These are phyloP conservation scores for Copidosoma floridanum DNA, from an alignment of 1,140 invertebrate genomes.

Conservation along the genomic window DNA sequence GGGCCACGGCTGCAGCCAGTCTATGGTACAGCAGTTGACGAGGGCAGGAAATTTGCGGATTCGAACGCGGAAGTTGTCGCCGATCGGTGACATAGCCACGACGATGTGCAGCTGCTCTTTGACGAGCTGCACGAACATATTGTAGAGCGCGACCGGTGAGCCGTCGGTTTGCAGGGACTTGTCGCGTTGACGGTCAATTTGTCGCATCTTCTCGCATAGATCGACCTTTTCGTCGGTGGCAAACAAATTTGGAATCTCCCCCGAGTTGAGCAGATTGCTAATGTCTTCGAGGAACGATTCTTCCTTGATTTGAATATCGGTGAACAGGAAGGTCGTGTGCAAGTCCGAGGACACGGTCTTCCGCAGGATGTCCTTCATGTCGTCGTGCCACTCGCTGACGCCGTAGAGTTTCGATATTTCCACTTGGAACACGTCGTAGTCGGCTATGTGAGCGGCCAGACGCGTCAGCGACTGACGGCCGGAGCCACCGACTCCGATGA, in stretches of 20 bases:
- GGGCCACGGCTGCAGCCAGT: constrained; percentile 96
- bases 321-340: constrained; percentile 87
- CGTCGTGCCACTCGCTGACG: constrained; percentile 84
- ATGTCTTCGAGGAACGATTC: constrained; percentile 92
- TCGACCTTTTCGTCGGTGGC: constrained; percentile 84
- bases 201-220: constrained; percentile 91
- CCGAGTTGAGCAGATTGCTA: constrained; percentile 89
- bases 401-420: constrained; percentile 88
- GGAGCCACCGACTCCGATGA: constrained; percentile 88
- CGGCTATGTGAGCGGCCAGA: constrained; percentile 87
- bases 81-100: constrained; percentile 90
- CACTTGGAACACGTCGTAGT: constrained; percentile 89
- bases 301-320: constrained; percentile 90
- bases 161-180: constrained; percentile 90
- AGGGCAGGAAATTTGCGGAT: constrained; percentile 91
- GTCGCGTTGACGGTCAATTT: constrained; percentile 86
- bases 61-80: constrained; percentile 76
- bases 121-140: constrained; percentile 86
- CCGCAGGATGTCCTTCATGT: constrained; percentile 77
- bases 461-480: constrained; percentile 87
- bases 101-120: constrained; percentile 90
- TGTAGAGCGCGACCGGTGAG: constrained; percentile 82
- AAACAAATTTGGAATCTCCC: constrained; percentile 92
- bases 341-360: constrained; percentile 81
- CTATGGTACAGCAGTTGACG: constrained; percentile 95